Conservation (phyloP, 2,888 invertebrate species). For the Spilarctia lutea region DNA sequence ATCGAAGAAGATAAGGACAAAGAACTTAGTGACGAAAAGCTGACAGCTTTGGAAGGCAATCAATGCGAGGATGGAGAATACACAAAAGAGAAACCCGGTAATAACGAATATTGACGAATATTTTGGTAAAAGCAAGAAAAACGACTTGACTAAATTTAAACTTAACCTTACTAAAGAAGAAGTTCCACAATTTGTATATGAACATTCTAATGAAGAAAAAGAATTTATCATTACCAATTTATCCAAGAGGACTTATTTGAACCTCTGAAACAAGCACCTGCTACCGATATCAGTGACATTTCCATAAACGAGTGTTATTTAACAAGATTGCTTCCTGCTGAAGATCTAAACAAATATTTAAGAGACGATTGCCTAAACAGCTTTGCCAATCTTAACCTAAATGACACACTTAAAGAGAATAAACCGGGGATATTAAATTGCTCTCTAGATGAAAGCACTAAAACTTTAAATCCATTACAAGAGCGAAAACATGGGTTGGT, state of each 20-base stretch:
- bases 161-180: slow-evolving; percentile 62
- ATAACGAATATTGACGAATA: slow-evolving; percentile 83
- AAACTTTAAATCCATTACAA: too few relatives aligned
- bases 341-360: too few relatives aligned
- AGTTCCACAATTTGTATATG: slow-evolving; percentile 48
- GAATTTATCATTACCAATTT: slow-evolving; percentile 57
- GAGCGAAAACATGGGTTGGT: too few relatives aligned
- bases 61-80: slow-evolving; percentile 64
- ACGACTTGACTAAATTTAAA: slow-evolving; percentile 58
- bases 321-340: too few relatives aligned
- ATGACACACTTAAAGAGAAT: too few relatives aligned
- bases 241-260: slow-evolving; percentile 17
- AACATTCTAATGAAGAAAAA: slow-evolving; percentile 26
- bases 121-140: slow-evolving; percentile 72
- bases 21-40: too few relatives aligned
- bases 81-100: slow-evolving; percentile 69
- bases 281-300: slow-evolving; percentile 60
- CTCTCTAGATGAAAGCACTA: too few relatives aligned
- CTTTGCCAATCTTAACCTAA: too few relatives aligned
- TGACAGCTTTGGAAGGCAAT: too few relatives aligned
- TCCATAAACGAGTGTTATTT: slow-evolving; percentile 25
- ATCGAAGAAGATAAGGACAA: too few relatives aligned
- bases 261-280: slow-evolving; percentile 36
- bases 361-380: too few relatives aligned
- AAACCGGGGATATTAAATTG: too few relatives aligned